Evolutionary conservation across 2,797 vertebrate genomes (phyloP).

Genomic region (Megalops cyprinoides): DNA sequence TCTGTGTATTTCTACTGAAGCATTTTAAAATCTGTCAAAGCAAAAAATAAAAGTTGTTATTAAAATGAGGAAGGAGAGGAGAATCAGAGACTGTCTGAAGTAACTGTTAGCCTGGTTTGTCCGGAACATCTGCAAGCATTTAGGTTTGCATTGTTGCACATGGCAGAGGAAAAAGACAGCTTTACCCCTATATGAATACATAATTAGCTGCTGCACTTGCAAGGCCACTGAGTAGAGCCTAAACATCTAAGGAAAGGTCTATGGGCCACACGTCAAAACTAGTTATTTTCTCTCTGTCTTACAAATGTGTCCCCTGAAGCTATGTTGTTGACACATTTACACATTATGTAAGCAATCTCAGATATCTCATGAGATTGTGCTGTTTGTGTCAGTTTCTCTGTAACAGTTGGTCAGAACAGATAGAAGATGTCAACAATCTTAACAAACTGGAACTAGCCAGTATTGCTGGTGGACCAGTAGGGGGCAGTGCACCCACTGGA

Average conservation of each 20-base stretch:
- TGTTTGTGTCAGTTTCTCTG: neutral
- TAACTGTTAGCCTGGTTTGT: neutral
- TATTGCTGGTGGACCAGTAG: no score
- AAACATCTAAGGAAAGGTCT: neutral
- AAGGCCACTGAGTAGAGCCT: neutral
- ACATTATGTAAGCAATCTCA: neutral
- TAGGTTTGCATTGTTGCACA: neutral
- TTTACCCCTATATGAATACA: neutral
- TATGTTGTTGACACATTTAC: neutral
- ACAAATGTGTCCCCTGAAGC: slow-evolving; percentile 6
- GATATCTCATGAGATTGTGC: neutral
- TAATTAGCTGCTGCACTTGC: neutral
- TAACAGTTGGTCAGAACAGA: neutral
- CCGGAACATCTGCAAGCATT: neutral
- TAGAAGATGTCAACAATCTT: no score
- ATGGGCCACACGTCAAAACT: neutral
- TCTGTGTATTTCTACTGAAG: neutral
- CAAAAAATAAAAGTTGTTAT: neutral
- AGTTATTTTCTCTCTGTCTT: neutral
- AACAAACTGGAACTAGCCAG: no score
- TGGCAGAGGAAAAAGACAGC: neutral
- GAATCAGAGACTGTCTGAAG: neutral
- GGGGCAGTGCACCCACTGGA: no score
- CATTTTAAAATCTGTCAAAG: neutral
- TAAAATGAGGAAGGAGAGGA: neutral